These are phyloP conservation scores for Aeoliscus strigatus DNA, from an alignment of 2,797 vertebrate species.

Conservation along the genomic window DNA sequence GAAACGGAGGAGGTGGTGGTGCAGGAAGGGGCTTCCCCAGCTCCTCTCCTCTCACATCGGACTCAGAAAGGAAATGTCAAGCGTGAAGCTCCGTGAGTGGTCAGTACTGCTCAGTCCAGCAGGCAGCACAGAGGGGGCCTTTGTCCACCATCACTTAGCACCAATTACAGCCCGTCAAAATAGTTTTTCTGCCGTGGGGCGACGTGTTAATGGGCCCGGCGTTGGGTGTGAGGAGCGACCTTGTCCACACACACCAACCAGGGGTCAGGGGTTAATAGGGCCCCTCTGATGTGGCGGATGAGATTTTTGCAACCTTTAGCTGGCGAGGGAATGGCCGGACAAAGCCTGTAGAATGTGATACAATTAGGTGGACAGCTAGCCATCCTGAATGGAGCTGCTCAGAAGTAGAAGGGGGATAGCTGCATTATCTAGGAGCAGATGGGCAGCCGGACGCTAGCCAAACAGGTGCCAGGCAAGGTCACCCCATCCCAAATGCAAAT, in stretches of 20 bases:
- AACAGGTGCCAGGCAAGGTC: constrained; percentile 79
- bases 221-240: constrained; percentile 94
- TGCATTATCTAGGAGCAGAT: constrained; percentile 69
- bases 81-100: constrained; percentile 68
- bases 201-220: constrained; percentile 89
- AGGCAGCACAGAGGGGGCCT: constrained; percentile 78
- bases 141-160: constrained; percentile 91
- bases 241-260: constrained; percentile 82
- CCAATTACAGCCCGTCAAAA: constrained; percentile 96
- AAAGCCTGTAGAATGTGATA: constrained; percentile 94
- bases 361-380: constrained; percentile 89
- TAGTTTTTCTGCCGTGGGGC: constrained; percentile 87
- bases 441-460: constrained; percentile 75
- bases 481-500: constrained; percentile 61
- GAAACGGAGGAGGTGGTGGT: constrained; percentile 58
- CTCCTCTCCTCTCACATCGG: constrained; percentile 69
- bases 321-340: constrained; percentile 77
- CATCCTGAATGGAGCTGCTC: constrained; percentile 73
- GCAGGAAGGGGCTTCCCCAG: constrained; percentile 63
- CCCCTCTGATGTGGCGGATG: constrained; percentile 89
- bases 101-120: constrained; percentile 66
- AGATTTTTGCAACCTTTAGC: constrained; percentile 91
- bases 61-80: constrained; percentile 74
- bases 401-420: constrained; percentile 64
- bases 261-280: constrained; percentile 93